Conservation (phyloP, 2,888 invertebrate species). For the Nomada fucata region DNA sequence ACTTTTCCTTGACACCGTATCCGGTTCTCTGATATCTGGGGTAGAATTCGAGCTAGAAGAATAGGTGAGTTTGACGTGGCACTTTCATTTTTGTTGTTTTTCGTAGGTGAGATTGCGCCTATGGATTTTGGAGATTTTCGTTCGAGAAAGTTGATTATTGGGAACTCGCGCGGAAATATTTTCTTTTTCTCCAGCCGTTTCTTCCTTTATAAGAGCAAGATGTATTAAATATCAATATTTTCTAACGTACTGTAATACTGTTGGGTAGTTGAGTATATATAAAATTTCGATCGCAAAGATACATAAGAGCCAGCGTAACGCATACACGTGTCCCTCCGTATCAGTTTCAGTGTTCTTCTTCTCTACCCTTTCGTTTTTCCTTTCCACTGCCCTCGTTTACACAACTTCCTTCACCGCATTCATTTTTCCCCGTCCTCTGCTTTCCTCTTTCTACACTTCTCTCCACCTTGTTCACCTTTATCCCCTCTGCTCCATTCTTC, state of each 20-base stretch:
- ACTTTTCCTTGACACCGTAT: conserved; percentile 16
- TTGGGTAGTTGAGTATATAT: too few species aligned
- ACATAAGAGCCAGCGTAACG: too few species aligned
- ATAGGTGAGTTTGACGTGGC: neutral
- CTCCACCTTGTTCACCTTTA: neutral
- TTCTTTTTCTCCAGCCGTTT: too few species aligned
- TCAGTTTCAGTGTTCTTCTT: neutral
- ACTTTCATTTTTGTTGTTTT: neutral
- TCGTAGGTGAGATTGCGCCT: too few species aligned
- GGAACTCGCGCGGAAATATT: too few species aligned
- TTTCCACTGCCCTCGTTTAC: neutral
- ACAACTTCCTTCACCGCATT: neutral
- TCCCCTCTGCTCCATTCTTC: neutral
- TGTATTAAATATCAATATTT: too few species aligned
- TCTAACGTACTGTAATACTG: too few species aligned
- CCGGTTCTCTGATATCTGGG: neutral
- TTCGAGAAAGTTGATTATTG: too few species aligned
- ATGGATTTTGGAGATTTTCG: too few species aligned
- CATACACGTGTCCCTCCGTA: too few species aligned
- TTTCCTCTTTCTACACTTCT: neutral
- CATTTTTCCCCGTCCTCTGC: neutral
- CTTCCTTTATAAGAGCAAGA: too few species aligned
- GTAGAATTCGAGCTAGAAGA: neutral
- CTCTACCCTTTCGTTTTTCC: neutral
- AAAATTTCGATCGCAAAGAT: too few species aligned